A percentile compares a stretch with the other conserved stretches of the same genome.
phyloP scores from a whole-genome alignment of 2,888 invertebrate genomes.

The Parnassius apollo region DNA sequence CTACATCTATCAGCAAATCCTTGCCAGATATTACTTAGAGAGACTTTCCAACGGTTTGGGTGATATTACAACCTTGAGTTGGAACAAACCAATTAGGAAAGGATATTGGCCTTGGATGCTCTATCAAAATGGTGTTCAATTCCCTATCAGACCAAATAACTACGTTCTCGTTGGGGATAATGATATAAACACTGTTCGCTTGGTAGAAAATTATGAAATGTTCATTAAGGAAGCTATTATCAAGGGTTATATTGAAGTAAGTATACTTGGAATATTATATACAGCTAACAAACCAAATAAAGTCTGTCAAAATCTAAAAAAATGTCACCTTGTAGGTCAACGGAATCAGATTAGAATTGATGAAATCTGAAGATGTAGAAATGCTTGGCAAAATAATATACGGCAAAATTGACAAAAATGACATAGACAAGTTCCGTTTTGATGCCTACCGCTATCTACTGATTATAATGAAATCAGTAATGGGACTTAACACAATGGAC shows the following conservation, averaged over 20 bases:
- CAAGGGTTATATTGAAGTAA: conserved; percentile 74
- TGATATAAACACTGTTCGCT: conserved; percentile 54
- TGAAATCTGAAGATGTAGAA: conserved; percentile 75
- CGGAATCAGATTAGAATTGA: conserved; percentile 58
- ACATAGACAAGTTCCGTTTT: conserved; percentile 53
- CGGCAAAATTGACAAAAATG: conserved; percentile 64
- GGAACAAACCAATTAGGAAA: conserved; percentile 60
- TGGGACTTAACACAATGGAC: conserved; percentile 61
- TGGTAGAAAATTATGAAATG: conserved; percentile 68
- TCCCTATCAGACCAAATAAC: conserved; percentile 75
- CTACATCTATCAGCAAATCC: conserved; percentile 84
- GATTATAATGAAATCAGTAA: conserved; percentile 74
- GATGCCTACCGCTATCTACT: conserved; percentile 82
- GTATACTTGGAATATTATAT: conserved; percentile 24
- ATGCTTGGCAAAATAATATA: conserved; percentile 77
- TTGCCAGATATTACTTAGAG: conserved; percentile 82
- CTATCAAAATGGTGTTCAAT: conserved; percentile 77
- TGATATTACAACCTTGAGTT: conserved; percentile 66
- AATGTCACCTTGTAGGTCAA: conserved; percentile 50
- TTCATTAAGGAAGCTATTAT: conserved; percentile 82
- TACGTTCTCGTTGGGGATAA: conserved; percentile 53
- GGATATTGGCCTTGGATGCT: conserved; percentile 82
- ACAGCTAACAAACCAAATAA: too few relatives aligned
- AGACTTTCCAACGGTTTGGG: conserved; percentile 76
- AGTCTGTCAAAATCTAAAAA: too few relatives aligned